Evolutionary conservation across 2,113 vertebrate genomes (phyloP), one percentile per base, ranked within the genome.

Genomic region (Ibidorhyncha struthersii): DNA sequence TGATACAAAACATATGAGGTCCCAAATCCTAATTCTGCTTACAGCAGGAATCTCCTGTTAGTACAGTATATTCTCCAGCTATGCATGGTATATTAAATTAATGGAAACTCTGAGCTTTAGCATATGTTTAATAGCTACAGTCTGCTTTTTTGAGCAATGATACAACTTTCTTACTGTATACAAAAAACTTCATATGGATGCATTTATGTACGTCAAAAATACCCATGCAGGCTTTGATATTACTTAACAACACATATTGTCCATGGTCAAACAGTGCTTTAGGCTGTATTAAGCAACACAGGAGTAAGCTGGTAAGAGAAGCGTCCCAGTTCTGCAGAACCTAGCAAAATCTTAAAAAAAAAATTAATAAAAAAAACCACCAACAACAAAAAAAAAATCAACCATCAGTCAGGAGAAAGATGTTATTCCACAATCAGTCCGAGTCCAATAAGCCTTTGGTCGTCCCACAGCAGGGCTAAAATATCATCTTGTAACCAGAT

Each of bases 121-220:
- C 84, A 85, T 93, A 66, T 96, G 81, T 58, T 95, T 96, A 95
- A 94, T 70, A 89, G 70, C 58, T 93, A 76, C 79, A 95, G 70
- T 66, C 93, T 91, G 86, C 2, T 82, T 87, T 86, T 82, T 43
- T 66, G 49, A 85, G 81, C 12, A 8, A 34, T 49, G n/a, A 89
- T 93, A 89, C 0, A 0, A 40, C 45, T 91, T 91, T 79, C 27
- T 73, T 84, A 77, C 58, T 47, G 49, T 80, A 87, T 50, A 85
- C 36, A 90, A 83, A 86, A 17, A 17, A 30, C 2, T 23, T 40
- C 80, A 95, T n/a, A 91, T 86, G 82, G 82, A 94, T 74, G 15
- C 47, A 59, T 58, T 97, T 85, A 79, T 21, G 1, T n/a, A 29
- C 49, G 52, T 82, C 27, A 84, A 72, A 96, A 93, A 96, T 72